phyloP scores from a whole-genome alignment of 1,140 invertebrate genomes.

The Ips typographus region DNA sequence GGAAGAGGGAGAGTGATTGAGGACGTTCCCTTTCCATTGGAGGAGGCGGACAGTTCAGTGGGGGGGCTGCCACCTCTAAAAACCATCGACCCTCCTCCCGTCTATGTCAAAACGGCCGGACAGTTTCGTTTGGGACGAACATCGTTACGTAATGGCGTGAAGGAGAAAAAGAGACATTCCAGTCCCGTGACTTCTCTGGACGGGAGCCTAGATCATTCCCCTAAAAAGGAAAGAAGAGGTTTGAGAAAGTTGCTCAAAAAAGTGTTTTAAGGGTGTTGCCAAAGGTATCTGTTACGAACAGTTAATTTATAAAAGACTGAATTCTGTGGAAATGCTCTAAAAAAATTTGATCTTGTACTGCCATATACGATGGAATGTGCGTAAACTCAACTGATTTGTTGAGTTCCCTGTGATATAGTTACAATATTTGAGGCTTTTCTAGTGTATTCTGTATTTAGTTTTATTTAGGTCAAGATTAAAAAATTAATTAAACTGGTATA shows the following conservation, averaged over 20 bases:
- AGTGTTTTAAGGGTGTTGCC: slow-evolving; percentile 38
- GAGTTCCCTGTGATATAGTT: too few relatives aligned
- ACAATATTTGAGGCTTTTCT: too few relatives aligned
- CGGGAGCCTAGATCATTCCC: slow-evolving; percentile 28
- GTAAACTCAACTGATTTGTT: too few relatives aligned
- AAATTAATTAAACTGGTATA: too few relatives aligned
- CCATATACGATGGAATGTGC: too few relatives aligned
- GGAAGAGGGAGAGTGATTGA: slow-evolving; percentile 39
- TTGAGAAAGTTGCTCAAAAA: slow-evolving; percentile 49
- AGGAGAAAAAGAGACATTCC: slow-evolving; percentile 34
- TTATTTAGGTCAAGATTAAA: too few relatives aligned
- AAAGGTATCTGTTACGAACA: neutral
- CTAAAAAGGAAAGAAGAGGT: slow-evolving; percentile 47
- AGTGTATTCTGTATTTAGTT: too few relatives aligned
- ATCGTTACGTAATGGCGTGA: slow-evolving; percentile 33
- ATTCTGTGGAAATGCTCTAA: too few relatives aligned
- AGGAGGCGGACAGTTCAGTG: slow-evolving; percentile 47
- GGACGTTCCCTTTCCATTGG: slow-evolving; percentile 48
- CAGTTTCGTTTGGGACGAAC: slow-evolving; percentile 23
- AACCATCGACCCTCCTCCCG: slow-evolving; percentile 27
- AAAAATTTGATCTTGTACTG: too few relatives aligned
- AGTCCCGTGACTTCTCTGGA: slow-evolving; percentile 31
- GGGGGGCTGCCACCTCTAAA: slow-evolving; percentile 38
- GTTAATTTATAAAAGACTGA: too few relatives aligned
- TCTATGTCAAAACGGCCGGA: slow-evolving; percentile 38